These are phyloP conservation scores for Tauraco hartlaubi DNA, from an alignment of 2,797 vertebrate species.

Conservation along the genomic window DNA sequence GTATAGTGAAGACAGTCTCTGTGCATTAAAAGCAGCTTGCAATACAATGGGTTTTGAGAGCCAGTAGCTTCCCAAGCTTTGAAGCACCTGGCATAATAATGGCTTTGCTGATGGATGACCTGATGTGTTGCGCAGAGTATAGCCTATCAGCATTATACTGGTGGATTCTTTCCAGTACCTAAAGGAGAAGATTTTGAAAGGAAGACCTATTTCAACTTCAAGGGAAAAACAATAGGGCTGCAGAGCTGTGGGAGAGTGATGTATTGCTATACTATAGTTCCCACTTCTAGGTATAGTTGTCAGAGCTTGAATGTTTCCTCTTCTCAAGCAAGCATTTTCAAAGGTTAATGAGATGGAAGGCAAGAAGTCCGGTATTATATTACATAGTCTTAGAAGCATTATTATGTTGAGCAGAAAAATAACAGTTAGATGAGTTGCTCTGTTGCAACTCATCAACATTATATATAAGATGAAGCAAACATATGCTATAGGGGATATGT, in stretches of 20 bases:
- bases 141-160: slow-evolving; percentile 17
- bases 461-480: neutral
- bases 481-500: neutral
- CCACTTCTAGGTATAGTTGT: neutral
- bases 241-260: slow-evolving; percentile 22
- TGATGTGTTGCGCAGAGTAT: neutral
- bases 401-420: neutral
- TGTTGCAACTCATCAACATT: neutral
- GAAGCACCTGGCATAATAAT: slow-evolving; percentile 60
- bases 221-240: slow-evolving; percentile 22
- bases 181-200: slow-evolving; percentile 49
- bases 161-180: slow-evolving; percentile 24
- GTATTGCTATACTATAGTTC: neutral
- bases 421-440: neutral
- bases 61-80: slow-evolving; percentile 40
- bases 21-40: slow-evolving; percentile 4
- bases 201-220: slow-evolving; percentile 25
- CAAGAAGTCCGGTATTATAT: neutral
- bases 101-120: slow-evolving; percentile 53
- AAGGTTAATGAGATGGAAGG: slow-evolving; percentile 33
- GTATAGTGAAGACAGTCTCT: slow-evolving; percentile 7
- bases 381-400: neutral
- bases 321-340: slow-evolving; percentile 29
- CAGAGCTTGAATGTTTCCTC: slow-evolving; percentile 2
- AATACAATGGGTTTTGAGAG: slow-evolving; percentile 33